Percentiles rank a stretch among this genome's conserved stretches.
Conservation (phyloP, 2,113 vertebrate species). For the Paraplagusia blochii region DNA sequence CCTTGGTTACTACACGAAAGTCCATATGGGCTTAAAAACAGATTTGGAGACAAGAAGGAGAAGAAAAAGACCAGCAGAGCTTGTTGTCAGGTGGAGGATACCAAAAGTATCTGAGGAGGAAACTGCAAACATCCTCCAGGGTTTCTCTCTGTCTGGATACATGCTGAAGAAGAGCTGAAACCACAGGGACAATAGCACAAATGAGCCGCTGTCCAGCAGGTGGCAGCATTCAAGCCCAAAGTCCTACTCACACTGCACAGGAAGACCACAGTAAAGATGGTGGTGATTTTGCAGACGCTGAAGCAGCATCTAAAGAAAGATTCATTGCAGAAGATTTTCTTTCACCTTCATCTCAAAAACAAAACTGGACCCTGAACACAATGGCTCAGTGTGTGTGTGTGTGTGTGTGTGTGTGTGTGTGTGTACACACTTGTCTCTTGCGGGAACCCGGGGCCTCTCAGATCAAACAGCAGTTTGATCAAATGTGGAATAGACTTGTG, state of each 20-base stretch:
- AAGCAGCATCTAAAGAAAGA: conserved; percentile 81
- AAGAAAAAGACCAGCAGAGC: too few species aligned
- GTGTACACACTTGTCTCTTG: conserved; percentile 20
- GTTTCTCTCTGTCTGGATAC: conserved; percentile 84
- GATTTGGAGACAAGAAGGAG: too few species aligned
- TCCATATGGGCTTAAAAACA: too few species aligned
- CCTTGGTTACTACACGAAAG: too few species aligned
- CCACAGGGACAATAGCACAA: neutral
- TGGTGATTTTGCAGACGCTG: conserved; percentile 78
- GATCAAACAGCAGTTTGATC: conserved; percentile 61
- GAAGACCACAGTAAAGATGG: conserved; percentile 87
- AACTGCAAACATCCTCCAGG: conserved; percentile 89
- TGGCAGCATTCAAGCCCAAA: too few species aligned
- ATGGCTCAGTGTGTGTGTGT: too few species aligned
- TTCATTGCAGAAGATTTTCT: too few species aligned
- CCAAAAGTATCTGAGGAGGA: conserved; percentile 86
- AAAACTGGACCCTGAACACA: too few species aligned
- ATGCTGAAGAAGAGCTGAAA: conserved; percentile 88
- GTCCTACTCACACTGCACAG: conserved; percentile 86
- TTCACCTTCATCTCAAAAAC: too few species aligned
- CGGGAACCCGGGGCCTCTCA: conserved; percentile 35
- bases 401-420: conserved; percentile 22
- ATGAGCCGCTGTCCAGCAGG: too few species aligned
- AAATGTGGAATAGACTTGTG: conserved; percentile 71
- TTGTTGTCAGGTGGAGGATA: conserved; percentile 78